A percentile compares a stretch with the other conserved stretches of the same genome.
Evolutionary conservation across 2,888 invertebrate species (phyloP).

Genomic region (Campoletis raptor): DNA sequence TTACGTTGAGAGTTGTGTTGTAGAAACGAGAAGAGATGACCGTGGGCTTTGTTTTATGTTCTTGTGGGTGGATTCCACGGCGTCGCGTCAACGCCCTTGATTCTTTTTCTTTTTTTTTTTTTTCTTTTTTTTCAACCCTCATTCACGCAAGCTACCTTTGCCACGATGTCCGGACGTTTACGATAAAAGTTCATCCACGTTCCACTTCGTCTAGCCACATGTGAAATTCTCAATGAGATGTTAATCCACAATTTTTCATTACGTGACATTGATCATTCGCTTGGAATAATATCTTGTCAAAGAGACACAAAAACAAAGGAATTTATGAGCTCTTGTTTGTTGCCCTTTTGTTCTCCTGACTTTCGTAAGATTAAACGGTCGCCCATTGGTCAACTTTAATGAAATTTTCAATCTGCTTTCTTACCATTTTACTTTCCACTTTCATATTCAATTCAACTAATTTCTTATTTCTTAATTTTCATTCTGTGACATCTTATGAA

Average conservation of each 20-base stretch:
- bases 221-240: constrained; percentile 3
- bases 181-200: constrained; percentile 12
- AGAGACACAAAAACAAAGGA: not conserved
- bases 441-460: not conserved
- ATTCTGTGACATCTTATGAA: not conserved
- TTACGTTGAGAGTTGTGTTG: constrained; percentile 46
- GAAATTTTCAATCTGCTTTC: not conserved
- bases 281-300: constrained; percentile 2
- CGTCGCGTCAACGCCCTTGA: constrained; percentile 28
- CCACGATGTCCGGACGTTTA: constrained; percentile 8
- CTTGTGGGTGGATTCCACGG: constrained; percentile 36
- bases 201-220: not conserved
- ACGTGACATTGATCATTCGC: constrained; percentile 14
- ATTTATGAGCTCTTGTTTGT: not conserved
- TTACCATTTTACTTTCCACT: not conserved
- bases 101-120: not conserved
- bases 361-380: not conserved
- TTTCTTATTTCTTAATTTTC: not conserved
- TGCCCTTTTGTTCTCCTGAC: not conserved
- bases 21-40: constrained; percentile 34
- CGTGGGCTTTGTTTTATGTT: constrained; percentile 17
- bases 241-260: not conserved
- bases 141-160: constrained; percentile 5
- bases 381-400: not conserved
- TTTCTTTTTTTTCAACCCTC: not conserved